Percentiles rank a stretch among this genome's conserved stretches.
These are phyloP conservation scores for Gymnoscelis rufifasciata DNA, from an alignment of 2,888 invertebrate genomes.

Conservation along the genomic window DNA sequence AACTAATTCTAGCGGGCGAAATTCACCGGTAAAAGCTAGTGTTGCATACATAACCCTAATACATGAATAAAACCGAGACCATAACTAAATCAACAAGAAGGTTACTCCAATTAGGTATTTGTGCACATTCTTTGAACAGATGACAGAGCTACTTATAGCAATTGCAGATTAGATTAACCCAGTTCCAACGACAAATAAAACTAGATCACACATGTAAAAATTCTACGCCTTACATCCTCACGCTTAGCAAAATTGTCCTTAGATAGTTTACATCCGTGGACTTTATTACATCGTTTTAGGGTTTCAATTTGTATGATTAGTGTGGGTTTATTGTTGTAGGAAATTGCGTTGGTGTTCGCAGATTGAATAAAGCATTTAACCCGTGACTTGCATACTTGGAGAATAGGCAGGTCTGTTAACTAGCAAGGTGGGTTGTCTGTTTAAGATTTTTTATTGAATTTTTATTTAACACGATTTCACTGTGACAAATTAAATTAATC, in stretches of 20 bases:
- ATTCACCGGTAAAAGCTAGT: no score
- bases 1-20: no score
- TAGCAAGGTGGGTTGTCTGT: not conserved
- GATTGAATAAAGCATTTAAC: conserved; percentile 70
- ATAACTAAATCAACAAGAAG: not conserved
- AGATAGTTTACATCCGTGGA: conserved; percentile 20
- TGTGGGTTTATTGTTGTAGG: conserved; percentile 28
- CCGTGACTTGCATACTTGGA: conserved; percentile 42
- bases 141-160: conserved; percentile 3
- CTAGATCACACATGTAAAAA: conserved; percentile 25
- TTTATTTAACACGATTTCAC: no score
- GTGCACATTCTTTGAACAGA: not conserved
- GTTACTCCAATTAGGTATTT: no score
- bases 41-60: no score
- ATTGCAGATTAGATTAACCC: conserved; percentile 24
- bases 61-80: no score
- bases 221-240: conserved; percentile 25
- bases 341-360: conserved; percentile 63
- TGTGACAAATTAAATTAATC: no score
- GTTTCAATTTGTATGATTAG: conserved; percentile 33
- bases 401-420: conserved; percentile 2
- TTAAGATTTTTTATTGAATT: no score
- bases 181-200: conserved; percentile 24
- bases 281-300: conserved; percentile 38
- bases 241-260: conserved; percentile 29